Evolutionary conservation across 2,797 vertebrate genomes (phyloP).

Genomic region (Aphelocoma californica): DNA sequence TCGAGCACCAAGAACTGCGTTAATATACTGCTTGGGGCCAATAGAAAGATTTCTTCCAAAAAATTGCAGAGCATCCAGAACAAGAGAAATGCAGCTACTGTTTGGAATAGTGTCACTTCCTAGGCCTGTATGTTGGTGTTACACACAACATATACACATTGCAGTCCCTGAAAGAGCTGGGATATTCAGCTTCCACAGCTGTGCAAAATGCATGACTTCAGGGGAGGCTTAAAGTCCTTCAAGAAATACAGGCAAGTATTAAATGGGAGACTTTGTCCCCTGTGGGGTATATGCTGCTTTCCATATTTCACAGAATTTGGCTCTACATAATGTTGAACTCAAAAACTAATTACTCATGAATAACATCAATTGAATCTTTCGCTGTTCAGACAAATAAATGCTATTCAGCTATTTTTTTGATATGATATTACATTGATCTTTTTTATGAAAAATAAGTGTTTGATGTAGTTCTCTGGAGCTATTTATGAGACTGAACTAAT

Average conservation of each 20-base stretch:
- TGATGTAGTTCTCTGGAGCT: neutral
- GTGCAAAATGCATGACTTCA: neutral
- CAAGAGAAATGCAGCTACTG: neutral
- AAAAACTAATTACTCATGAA: neutral
- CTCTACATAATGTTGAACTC: neutral
- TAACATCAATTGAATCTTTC: neutral
- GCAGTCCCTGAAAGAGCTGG: neutral
- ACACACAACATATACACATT: accelerated
- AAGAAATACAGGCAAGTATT: neutral
- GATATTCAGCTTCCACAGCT: neutral
- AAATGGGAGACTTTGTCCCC: neutral
- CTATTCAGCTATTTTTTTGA: neutral
- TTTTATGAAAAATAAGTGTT: neutral
- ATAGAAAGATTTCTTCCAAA: neutral
- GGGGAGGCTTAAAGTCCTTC: neutral
- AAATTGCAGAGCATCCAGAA: neutral
- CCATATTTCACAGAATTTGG: neutral
- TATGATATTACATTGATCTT: neutral
- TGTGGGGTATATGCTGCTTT: neutral
- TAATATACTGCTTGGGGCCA: neutral
- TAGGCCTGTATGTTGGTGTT: neutral
- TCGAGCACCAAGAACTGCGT: too few relatives aligned
- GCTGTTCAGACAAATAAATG: neutral
- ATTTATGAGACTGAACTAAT: neutral
- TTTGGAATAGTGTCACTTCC: neutral